Evolutionary conservation across 2,888 invertebrate genomes (phyloP), one percentile per base, ranked within the genome.

Genomic region (Erannis defoliaria): DNA sequence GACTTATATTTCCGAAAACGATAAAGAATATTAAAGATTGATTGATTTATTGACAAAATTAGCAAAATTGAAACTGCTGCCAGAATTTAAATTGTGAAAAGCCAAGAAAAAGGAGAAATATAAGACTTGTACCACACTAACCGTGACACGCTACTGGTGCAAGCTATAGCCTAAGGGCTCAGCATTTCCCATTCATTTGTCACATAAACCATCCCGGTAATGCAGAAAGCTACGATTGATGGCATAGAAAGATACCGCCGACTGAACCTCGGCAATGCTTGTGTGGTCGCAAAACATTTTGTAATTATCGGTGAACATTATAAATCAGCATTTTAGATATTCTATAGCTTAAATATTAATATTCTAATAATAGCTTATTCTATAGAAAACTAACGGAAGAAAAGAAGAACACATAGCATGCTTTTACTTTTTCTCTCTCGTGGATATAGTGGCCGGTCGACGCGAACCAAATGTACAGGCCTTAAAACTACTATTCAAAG

Each of bases 181-280:
- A 55, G 61, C 62, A 48, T 66, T 70, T 71, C 65, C 76, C 71
- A 80, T 81, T 78, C 79, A 79, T 81, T 81, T 81, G 81, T 82
- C 81, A 76, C 77, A 79, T 81, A 78, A 79, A 79, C 77, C 73
- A 78, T 72, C 70, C 58, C 45, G 14, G 40, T 66, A 62, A 50
- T 54, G 42, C 45, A 37, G 45, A 45, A 45, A 21, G 40, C 48
- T 18, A 16, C 21, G 38, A 54, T 54, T 42, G 55, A 60, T 60
- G 16, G 49, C 43, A 37, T 23, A 49, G 26, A 45, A 16, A 45
- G 55, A 50, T 55, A 31, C 55, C 43, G 37, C 43, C 31, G 51
- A 45, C 45, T 53, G 33, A 45, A 12, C n/a, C n/a, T 5, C 21
- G n/a, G 29, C 2, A 31, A 5, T 21, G 21, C 16, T 14, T 54